Base-by-base conservation (phyloP, 2,797 vertebrate species). In the Sphaeramia orbicularis region DNA sequence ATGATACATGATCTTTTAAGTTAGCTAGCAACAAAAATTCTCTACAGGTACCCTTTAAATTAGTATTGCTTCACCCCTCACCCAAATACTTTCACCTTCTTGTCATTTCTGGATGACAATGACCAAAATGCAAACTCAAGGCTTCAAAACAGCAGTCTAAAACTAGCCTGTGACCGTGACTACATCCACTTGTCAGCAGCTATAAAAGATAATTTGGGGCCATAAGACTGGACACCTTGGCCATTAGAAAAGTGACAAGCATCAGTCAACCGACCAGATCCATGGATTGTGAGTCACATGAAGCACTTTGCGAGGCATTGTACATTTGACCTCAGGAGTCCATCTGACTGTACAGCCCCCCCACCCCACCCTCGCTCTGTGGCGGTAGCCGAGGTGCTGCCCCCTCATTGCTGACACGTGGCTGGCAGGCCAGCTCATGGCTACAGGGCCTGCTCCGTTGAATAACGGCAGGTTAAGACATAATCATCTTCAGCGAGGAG, bases 401-500 rank as follows among this genome's bases (percentile, higher is more conserved):
- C 55, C 80, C 64, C 58, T 74, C 68, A 47, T 45, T 63, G 75
- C 73, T 27, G 81, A 81, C 91, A 76, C 80, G 79, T 78, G 86
- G 80, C 84, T 63, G 52, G 42, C 62, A 69, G 87, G 81, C 74
- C 81, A 55, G 87, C 86, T 91, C 89, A 89, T 85, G 91, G 92
- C 91, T 89, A 81, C 65, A 21, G 87, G 88, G 85, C 86, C 81
- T 65, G 71, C 83, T 84, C 80, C 83, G 93, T 91, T 93, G 90
- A 94, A 92, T 93, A 92, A 92, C 87, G 61, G 88, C 84, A 83
- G 90, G 91, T 93, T 93, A 93, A 91, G 87, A 93, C 91, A 91
- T 94, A 93, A 94, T 94, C 90, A 92, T 93, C 91, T 90, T 86
- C 81, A 48, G 78, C 68, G 58, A 83, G 80, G 76, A 89, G 89